Evolutionary conservation across 2,888 invertebrate species (phyloP).

Genomic region (Tenthredo mesomela): DNA sequence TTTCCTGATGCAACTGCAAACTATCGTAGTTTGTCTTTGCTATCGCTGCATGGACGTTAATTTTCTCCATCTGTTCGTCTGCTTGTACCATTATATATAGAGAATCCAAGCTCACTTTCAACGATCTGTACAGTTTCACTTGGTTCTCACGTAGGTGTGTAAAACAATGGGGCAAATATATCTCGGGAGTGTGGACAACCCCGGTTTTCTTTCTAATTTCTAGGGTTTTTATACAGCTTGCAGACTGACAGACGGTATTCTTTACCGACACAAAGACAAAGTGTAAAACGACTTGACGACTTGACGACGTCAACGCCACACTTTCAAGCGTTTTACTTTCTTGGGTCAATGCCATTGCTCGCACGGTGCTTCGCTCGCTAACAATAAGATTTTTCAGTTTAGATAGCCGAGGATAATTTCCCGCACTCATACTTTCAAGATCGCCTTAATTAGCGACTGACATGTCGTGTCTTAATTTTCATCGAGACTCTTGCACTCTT

Average conservation of each 20-base stretch:
- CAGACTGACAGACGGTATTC: neutral
- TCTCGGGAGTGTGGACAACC: neutral
- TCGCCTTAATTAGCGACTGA: conserved; percentile 16
- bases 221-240: neutral
- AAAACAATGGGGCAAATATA: conserved; percentile 34
- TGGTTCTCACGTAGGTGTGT: neutral
- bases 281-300: neutral
- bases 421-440: conserved; percentile 13
- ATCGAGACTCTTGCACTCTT: neutral
- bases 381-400: neutral
- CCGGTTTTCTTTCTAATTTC: neutral
- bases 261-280: neutral
- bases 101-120: conserved; percentile 4
- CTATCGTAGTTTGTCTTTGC: neutral
- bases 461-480: neutral
- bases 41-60: neutral
- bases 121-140: conserved; percentile 16
- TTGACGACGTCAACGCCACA: neutral
- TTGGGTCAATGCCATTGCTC: conserved; percentile 69
- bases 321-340: conserved; percentile 64
- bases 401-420: neutral
- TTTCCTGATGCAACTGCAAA: neutral
- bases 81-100: neutral
- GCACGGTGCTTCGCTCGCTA: conserved; percentile 5
- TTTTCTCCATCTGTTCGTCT: conserved; percentile 13